A percentile compares a stretch with the other conserved stretches of the same genome.
phyloP scores from a whole-genome alignment of 2,797 vertebrate genomes.

The Crypturellus tataupa region DNA sequence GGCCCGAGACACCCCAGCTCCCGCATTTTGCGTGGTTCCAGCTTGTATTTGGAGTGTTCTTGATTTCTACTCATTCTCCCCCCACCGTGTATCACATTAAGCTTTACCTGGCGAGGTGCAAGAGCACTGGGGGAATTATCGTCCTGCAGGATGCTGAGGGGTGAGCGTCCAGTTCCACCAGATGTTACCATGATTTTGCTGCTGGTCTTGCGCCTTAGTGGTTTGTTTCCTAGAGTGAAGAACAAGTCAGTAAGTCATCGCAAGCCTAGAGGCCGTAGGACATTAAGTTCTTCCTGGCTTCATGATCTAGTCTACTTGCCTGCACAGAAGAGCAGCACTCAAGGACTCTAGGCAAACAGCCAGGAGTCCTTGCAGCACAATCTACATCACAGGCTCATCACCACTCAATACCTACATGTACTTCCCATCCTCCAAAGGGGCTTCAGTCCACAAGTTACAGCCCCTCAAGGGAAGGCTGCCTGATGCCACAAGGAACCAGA shows the following conservation, averaged over 20 bases:
- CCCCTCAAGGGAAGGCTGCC: not conserved
- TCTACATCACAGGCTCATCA: rapidly evolving
- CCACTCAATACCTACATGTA: rapidly evolving
- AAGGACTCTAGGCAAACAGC: not conserved
- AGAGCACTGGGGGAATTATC: constrained; percentile 86
- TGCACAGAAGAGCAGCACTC: not conserved
- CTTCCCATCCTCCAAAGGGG: not conserved
- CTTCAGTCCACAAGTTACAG: too few species aligned
- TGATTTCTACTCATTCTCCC: not conserved
- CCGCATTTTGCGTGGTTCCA: not conserved
- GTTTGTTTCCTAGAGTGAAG: constrained; percentile 68
- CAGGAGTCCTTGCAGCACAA: not conserved
- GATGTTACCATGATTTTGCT: constrained; percentile 59
- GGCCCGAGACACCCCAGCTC: not conserved
- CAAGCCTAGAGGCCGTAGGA: not conserved
- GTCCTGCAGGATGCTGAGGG: constrained; percentile 89
- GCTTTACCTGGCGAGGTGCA: constrained; percentile 78
- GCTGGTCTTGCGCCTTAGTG: constrained; percentile 55
- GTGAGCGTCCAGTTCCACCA: constrained; percentile 85
- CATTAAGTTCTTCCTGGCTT: not conserved
- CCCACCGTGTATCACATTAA: not conserved
- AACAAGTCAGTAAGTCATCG: rapidly evolving
- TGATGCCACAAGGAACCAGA: rapidly evolving
- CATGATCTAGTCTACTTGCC: not conserved
- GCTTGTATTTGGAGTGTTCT: rapidly evolving